Evolutionary conservation across 2,888 invertebrate genomes (phyloP), one percentile per base, ranked within the genome.

Genomic region (Stictocephala bisonia): DNA sequence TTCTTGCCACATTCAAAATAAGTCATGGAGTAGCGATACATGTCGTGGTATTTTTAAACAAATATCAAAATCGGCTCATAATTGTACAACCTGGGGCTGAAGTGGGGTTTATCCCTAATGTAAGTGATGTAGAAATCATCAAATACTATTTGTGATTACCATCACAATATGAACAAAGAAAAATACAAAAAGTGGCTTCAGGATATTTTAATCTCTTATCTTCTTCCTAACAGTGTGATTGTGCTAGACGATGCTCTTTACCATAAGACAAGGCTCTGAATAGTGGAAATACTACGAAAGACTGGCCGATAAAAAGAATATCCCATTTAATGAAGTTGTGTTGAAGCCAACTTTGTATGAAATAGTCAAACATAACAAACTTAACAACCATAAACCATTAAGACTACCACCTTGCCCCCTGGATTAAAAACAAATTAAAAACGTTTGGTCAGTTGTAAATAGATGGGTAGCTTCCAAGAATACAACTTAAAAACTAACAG

Each of bases 211-310:
- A 41, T 71, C 1, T 60, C 71, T 11, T 60, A 58, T 31, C 31
- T 71, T 9, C 51, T 31, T 13, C 13, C 44, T n/a, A 60, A 24
- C 3, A 71, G 48, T 29, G 71, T 71, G 9, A n/a, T 71, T 22
- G 64, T 72, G 0, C 11, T 72, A 24, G 71, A 72, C 44, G 50
- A 72, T 29, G 64, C 64, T 20, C 20, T 22, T 2, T 72, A 72
- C 20, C 66, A 67, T n/a, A 72, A 67, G 44, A 72, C 15, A 60
- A 64, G 24, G 64, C 50, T n/a, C 71, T 64, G n/a, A 50, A 15
- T 9, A 22, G 26, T 22, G 26, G 27, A 13, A 15, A 22, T 9
- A 51, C 9, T 11, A 72, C 53, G 53, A 20, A 15, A 40, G 15
- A 50, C 15, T 66, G 64, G 64, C 31, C 60, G 24, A 20, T 40